A percentile compares a stretch with the other conserved stretches of the same genome.
Conservation (phyloP, 1,140 invertebrate species). For the Ceratitis capitata region DNA sequence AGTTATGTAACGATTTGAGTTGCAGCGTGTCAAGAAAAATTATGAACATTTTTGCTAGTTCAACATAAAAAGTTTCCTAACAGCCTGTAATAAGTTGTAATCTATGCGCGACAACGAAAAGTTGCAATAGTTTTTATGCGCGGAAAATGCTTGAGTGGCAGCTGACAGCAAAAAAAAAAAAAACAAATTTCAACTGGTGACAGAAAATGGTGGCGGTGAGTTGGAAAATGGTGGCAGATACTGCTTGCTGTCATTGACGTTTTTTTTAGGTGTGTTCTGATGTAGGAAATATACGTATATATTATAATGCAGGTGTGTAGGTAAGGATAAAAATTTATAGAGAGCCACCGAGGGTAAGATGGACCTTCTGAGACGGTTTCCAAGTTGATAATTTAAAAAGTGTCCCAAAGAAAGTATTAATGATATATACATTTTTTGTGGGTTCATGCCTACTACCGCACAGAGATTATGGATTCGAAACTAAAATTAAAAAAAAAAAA, state of each 20-base stretch:
- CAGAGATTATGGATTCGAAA: too few relatives aligned
- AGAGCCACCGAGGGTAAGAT: not conserved
- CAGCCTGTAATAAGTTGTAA: slow-evolving; percentile 8
- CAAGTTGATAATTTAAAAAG: too few relatives aligned
- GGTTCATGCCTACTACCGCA: too few relatives aligned
- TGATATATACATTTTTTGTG: too few relatives aligned
- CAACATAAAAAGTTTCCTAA: slow-evolving; percentile 22
- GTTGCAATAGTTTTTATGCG: not conserved
- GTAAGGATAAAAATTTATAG: not conserved
- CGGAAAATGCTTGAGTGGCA: not conserved
- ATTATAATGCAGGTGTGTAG: too few relatives aligned
- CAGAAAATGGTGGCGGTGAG: not conserved
- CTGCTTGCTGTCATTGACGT: not conserved
- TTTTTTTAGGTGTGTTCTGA: not conserved
- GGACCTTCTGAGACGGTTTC: not conserved
- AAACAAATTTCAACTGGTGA: not conserved
- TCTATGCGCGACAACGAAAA: slow-evolving; percentile 30
- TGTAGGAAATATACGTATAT: not conserved
- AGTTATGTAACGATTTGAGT: not conserved
- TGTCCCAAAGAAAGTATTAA: too few relatives aligned
- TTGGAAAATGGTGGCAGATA: not conserved
- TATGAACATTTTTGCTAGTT: not conserved
- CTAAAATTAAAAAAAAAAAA: too few relatives aligned
- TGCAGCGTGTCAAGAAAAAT: not conserved
- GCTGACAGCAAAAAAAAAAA: too few relatives aligned